Base-by-base conservation (phyloP, 2,797 vertebrate genomes). In the Erethizon dorsatum region DNA sequence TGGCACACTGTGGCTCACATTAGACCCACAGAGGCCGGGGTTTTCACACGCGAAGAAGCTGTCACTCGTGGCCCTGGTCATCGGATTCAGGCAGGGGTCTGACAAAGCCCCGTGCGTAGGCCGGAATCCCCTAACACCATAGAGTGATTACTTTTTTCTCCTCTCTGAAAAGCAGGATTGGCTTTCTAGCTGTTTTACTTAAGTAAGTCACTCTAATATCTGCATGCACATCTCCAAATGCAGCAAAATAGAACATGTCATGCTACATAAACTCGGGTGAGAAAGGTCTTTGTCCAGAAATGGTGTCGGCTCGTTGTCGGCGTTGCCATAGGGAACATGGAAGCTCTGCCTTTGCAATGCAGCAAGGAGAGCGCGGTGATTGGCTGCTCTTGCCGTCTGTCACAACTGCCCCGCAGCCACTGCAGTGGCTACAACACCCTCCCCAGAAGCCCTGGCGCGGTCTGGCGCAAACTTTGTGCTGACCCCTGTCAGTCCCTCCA, bases 301-400 rank as follows among this genome's bases (percentile, higher is more conserved):
- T 59, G 50, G 54, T 56, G 83, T 83, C 63, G 22, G 88, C 89
- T 47, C 87, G 92, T 91, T 78, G 95, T 86, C 75, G 37, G 56
- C 5, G 89, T 98, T 97, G 97, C 96, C 93, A 96, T 91, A 37
- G 95, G 89, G 93, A 96, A 96, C 92, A 20, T n/a, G 63, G 37
- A 22, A 61, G 67, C 67, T 87, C 84, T 2, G 96, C 78, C 83
- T 75, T 73, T 13, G 88, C 52, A 79, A 80, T 22, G 52, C 88
- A n/a, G 88, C 3, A 10, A 83, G 73, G 75, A 57, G 84, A 69
- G 86, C 50, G 41, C 59, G 71, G 47, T 91, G 90, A 97, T 95
- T 96, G 97, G 97, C 69, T 90, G 47, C 59, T 8, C 17, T 63
- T 0, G 33, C 86, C 77, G 96, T 84, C 95, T n/a, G 33, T 96